phyloP scores from a whole-genome alignment of 1,140 invertebrate genomes.

The Dolichoris vasculosae region DNA sequence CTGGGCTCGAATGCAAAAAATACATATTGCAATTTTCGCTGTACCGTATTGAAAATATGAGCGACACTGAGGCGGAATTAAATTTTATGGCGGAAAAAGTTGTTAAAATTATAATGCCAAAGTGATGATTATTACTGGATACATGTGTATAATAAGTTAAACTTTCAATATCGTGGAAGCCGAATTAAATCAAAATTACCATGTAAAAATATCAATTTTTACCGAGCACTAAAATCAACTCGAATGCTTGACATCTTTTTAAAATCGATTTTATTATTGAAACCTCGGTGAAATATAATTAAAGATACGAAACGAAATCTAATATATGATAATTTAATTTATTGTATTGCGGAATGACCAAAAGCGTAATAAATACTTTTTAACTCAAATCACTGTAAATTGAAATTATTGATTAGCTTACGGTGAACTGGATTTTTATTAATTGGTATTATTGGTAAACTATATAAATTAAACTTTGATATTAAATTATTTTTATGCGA shows the following conservation, averaged over 20 bases:
- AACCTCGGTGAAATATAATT: not conserved
- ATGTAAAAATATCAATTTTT: conserved; percentile 27
- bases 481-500: too few relatives aligned
- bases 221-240: not conserved
- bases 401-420: not conserved
- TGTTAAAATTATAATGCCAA: conserved; percentile 17
- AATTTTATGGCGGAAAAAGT: conserved; percentile 23
- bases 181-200: conserved; percentile 38
- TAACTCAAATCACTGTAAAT: not conserved
- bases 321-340: not conserved
- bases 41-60: conserved; percentile 17
- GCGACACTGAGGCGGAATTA: conserved; percentile 21
- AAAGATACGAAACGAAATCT: not conserved
- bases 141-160: not conserved
- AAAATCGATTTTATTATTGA: not conserved
- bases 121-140: conserved; percentile 22
- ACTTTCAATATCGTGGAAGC: conserved; percentile 20
- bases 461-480: too few relatives aligned
- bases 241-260: not conserved
- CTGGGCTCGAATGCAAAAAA: conserved; percentile 41
- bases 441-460: not conserved
- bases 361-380: not conserved
- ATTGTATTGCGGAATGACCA: not conserved
- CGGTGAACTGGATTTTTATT: not conserved
- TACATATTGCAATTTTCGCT: conserved; percentile 12